Evolutionary conservation across 2,797 vertebrate species (phyloP).

Genomic region (Calcarius lapponicus): DNA sequence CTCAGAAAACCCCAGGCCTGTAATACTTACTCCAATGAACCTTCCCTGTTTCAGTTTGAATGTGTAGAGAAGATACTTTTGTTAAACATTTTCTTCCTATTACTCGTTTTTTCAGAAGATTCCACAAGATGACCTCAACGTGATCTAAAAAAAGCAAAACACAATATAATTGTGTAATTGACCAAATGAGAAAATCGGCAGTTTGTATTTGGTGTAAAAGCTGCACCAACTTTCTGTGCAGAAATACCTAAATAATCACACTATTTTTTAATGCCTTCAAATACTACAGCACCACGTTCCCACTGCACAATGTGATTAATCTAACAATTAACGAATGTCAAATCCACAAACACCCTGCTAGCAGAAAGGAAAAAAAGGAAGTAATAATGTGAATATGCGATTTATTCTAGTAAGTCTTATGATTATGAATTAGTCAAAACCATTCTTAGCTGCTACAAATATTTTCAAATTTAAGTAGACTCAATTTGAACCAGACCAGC

Average conservation of each 20-base stretch:
- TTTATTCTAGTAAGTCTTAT: background rate
- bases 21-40: slow-evolving; percentile 26
- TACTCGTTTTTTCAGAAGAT: background rate
- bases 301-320: background rate
- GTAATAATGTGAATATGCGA: background rate
- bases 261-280: background rate
- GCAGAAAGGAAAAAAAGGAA: background rate
- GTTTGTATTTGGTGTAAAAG: background rate
- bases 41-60: slow-evolving; percentile 3
- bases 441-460: background rate
- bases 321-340: background rate
- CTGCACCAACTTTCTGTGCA: background rate
- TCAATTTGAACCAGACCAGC: background rate
- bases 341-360: background rate
- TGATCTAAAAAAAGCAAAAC: background rate
- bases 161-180: background rate
- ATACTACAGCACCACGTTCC: background rate
- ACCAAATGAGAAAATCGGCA: background rate
- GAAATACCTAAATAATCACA: background rate
- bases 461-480: background rate
- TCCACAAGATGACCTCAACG: background rate
- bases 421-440: background rate
- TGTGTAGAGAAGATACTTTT: background rate
- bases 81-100: slow-evolving; percentile 30
- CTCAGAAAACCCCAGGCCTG: background rate